These are phyloP conservation scores for Stercorarius parasiticus DNA, from an alignment of 2,113 vertebrate genomes.

Conservation along the genomic window DNA sequence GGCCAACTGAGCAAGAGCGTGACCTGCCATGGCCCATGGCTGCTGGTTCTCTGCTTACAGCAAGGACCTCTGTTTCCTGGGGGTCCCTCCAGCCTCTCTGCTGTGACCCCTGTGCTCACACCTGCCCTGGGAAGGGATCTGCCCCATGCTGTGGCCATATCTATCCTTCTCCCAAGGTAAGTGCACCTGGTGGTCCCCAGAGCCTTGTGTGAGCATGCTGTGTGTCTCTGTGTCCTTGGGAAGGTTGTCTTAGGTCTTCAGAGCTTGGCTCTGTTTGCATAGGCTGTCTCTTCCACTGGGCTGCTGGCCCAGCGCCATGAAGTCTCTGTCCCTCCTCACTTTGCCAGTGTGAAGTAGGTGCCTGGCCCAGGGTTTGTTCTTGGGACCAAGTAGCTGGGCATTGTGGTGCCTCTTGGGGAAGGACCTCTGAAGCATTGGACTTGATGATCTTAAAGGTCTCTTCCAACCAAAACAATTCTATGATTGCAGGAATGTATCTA, in stretches of 20 bases:
- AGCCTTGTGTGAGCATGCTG: accelerated
- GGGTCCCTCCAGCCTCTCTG: neutral
- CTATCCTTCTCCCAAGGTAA: neutral
- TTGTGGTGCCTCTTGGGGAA: neutral
- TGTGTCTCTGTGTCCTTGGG: accelerated
- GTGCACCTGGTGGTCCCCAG: accelerated
- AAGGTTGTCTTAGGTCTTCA: neutral
- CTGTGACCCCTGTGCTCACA: accelerated
- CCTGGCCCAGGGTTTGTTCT: no score
- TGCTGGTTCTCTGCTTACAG: neutral
- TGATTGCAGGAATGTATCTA: no score
- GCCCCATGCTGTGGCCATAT: accelerated
- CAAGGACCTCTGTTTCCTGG: accelerated
- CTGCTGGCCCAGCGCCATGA: accelerated
- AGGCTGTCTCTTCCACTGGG: accelerated
- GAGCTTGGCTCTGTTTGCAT: accelerated
- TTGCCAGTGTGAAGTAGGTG: neutral
- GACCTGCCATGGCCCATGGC: accelerated
- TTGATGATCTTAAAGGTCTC: neutral
- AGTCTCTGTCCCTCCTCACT: accelerated
- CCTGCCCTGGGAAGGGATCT: neutral
- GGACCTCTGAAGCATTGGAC: neutral
- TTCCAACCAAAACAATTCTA: neutral
- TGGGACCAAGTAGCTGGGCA: accelerated
- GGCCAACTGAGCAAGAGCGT: neutral